Conservation (phyloP, 2,113 vertebrate genomes). For the Nerophis lumbriciformis region DNA sequence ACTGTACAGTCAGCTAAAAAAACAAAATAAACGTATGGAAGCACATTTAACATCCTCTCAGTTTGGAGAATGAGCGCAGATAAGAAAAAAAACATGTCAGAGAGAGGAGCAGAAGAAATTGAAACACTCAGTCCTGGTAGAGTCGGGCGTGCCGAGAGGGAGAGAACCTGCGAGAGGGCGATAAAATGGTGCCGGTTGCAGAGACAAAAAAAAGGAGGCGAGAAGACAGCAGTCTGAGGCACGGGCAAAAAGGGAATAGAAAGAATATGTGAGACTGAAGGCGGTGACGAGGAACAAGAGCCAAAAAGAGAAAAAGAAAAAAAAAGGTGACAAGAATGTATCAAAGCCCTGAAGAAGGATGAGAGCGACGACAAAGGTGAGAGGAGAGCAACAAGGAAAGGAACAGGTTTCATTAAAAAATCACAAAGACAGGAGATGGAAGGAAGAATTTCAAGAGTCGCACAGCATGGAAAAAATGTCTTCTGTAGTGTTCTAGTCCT, state of each 20-base stretch:
- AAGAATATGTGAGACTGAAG: constrained; percentile 12
- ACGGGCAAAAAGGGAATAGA: constrained; percentile 1
- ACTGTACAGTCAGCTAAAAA: background rate
- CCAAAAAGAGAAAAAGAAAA: constrained; percentile 14
- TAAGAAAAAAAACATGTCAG: background rate
- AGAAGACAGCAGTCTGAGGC: constrained; percentile 13
- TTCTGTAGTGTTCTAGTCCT: too few species aligned
- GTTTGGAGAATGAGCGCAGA: background rate
- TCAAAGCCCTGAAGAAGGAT: constrained; percentile 32
- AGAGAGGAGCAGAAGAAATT: background rate
- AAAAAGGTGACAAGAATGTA: constrained; percentile 24
- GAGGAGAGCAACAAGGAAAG: background rate
- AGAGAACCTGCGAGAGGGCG: constrained; percentile 18
- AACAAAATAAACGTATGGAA: background rate
- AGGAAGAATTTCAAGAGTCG: too few species aligned
- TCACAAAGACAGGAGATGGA: constrained; percentile 26
- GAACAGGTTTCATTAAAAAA: constrained; percentile 31
- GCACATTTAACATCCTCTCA: background rate
- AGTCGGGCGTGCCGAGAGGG: background rate
- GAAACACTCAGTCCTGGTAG: constrained; percentile 7
- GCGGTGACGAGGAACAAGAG: background rate
- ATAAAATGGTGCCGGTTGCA: constrained; percentile 10
- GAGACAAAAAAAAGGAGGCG: constrained; percentile 21
- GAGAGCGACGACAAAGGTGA: constrained; percentile 14
- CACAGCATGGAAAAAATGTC: too few species aligned